These are phyloP conservation scores for Epinotia bilunana DNA, from an alignment of 2,888 invertebrate species.

Conservation along the genomic window DNA sequence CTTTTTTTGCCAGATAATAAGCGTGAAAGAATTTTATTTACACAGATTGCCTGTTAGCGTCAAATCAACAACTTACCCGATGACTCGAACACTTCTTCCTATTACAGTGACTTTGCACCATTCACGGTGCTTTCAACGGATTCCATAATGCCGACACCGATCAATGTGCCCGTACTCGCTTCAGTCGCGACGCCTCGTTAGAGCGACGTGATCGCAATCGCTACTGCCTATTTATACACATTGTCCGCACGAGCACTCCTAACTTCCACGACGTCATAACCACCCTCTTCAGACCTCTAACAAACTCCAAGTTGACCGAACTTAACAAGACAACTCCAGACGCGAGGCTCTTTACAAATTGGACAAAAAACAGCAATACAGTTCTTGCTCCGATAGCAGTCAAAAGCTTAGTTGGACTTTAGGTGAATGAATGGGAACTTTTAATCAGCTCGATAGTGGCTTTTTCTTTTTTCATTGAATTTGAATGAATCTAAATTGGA, in stretches of 20 bases:
- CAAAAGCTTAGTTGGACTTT: constrained; percentile 69
- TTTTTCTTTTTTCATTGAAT: constrained; percentile 56
- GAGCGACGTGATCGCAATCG: constrained; percentile 80
- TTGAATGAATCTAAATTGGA: constrained; percentile 51
- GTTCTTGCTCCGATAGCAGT: constrained; percentile 68
- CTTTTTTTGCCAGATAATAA: not conserved
- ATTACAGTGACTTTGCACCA: constrained; percentile 27
- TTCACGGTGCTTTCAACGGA: constrained; percentile 54
- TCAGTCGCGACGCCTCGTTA: constrained; percentile 80
- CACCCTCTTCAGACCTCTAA: constrained; percentile 56
- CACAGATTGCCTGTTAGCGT: not conserved
- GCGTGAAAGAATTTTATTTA: not conserved
- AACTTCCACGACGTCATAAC: constrained; percentile 61
- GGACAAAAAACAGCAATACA: constrained; percentile 59
- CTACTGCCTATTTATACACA: constrained; percentile 81
- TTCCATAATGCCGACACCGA: constrained; percentile 64
- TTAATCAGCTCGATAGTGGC: constrained; percentile 63
- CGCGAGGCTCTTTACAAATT: constrained; percentile 52
- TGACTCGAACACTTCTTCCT: not conserved
- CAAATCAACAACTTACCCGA: not conserved
- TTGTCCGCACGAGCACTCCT: constrained; percentile 69
- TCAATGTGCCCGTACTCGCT: constrained; percentile 64
- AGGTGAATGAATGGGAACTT: constrained; percentile 71
- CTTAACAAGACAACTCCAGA: constrained; percentile 43
- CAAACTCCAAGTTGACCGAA: constrained; percentile 49